These are phyloP conservation scores for Berghia stephanieae DNA, from an alignment of 1,140 invertebrate species.

Conservation along the genomic window DNA sequence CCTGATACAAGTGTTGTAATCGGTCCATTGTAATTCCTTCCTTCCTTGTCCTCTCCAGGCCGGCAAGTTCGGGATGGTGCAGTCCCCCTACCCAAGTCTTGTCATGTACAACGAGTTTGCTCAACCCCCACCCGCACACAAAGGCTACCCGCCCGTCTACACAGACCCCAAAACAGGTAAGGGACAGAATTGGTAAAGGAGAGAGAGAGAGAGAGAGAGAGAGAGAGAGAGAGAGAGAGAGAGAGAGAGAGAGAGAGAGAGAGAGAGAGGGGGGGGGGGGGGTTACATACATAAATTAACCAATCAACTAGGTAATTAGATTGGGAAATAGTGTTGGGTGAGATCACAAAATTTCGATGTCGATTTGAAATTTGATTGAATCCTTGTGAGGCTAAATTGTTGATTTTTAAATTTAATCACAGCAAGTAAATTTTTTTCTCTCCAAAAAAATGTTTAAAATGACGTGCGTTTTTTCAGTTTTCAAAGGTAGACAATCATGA, in stretches of 20 bases:
- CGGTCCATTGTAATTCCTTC: neutral
- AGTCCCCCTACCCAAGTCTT: conserved; percentile 73
- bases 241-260: conserved; percentile 7
- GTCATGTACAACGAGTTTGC: conserved; percentile 87
- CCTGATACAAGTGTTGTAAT: neutral
- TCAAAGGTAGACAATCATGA: too few relatives aligned
- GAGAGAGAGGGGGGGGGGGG: neutral
- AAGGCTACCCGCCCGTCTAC: conserved; percentile 95
- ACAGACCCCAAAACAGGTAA: conserved; percentile 72
- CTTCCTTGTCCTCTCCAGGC: conserved; percentile 74
- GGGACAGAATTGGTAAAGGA: conserved; percentile 22
- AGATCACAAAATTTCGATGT: too few relatives aligned
- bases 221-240: conserved; percentile 1
- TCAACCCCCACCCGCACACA: conserved; percentile 94
- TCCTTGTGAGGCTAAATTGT: neutral
- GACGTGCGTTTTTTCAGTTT: too few relatives aligned
- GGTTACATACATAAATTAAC: neutral
- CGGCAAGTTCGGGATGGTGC: conserved; percentile 84
- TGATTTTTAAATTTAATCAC: neutral
- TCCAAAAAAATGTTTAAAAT: too few relatives aligned
- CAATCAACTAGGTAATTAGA: too few relatives aligned
- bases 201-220: neutral
- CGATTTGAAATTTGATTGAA: neutral
- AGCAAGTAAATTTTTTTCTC: too few relatives aligned
- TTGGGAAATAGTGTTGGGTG: too few relatives aligned